These are phyloP conservation scores for Sebastes glaucus DNA, from an alignment of 2,797 vertebrate genomes.

Conservation along the genomic window DNA sequence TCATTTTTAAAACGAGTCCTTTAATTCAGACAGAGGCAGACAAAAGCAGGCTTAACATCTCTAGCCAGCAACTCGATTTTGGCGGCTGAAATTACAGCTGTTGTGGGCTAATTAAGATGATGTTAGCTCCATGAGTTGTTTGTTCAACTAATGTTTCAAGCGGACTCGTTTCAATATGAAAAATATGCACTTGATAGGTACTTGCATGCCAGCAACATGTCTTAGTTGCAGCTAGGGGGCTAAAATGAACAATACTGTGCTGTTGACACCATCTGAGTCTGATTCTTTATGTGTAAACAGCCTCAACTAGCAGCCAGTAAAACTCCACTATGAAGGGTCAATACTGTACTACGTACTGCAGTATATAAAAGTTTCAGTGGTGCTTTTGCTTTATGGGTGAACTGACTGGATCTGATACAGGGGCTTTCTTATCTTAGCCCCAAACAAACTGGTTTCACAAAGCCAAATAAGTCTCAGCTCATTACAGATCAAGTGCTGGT, in stretches of 20 bases:
- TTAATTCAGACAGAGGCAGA: background rate
- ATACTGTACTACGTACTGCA: background rate
- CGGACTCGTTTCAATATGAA: background rate
- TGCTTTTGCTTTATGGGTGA: constrained; percentile 1
- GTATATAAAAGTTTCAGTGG: background rate
- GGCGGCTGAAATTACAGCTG: background rate
- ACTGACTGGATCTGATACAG: background rate
- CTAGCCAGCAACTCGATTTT: background rate
- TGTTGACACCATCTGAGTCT: background rate
- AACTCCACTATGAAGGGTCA: background rate
- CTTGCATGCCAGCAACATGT: background rate
- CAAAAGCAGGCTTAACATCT: background rate
- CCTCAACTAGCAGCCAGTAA: background rate
- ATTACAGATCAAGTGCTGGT: background rate
- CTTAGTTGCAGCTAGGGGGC: background rate
- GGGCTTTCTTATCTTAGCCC: background rate
- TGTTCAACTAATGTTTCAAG: background rate
- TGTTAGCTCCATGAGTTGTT: background rate
- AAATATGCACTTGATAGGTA: background rate
- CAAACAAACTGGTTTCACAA: constrained; percentile 23
- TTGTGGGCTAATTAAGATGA: background rate
- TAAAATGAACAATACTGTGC: background rate
- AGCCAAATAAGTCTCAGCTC: constrained; percentile 11
- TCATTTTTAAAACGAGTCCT: background rate
- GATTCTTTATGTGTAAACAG: background rate